A percentile compares a stretch with the other conserved stretches of the same genome.
These are phyloP conservation scores for Cyprinodon brontotheroides DNA, from an alignment of 2,113 vertebrate genomes.

Conservation along the genomic window DNA sequence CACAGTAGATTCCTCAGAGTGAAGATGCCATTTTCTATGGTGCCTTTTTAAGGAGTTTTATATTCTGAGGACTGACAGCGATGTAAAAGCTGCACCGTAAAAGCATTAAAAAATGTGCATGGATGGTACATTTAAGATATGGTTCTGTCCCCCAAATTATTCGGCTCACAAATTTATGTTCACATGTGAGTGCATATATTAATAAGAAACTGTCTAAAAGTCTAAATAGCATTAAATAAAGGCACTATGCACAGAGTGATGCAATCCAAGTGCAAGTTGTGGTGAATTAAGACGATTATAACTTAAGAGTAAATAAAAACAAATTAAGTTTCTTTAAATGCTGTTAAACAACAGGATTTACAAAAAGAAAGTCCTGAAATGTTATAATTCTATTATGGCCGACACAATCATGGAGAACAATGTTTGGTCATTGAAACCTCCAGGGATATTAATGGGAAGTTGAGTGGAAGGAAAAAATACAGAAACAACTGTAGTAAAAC, in stretches of 20 bases:
- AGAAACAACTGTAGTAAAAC: background rate
- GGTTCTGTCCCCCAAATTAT: constrained; percentile 19
- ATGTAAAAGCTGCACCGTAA: constrained; percentile 40
- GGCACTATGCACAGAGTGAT: background rate
- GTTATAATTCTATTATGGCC: background rate
- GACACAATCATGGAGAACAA: background rate
- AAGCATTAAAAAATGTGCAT: constrained; percentile 14
- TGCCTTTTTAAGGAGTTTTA: constrained; percentile 40
- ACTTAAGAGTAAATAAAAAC: background rate
- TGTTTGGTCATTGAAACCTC: background rate
- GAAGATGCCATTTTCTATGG: constrained; percentile 42
- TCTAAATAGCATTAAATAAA: background rate
- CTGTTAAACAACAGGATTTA: background rate
- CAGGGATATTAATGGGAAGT: background rate
- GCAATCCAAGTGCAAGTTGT: background rate
- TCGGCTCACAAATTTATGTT: background rate
- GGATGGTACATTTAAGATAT: constrained; percentile 51
- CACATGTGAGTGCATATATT: constrained; percentile 6
- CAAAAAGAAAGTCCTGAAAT: background rate
- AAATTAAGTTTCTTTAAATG: background rate
- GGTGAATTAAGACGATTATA: background rate
- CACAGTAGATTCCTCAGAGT: constrained; percentile 25
- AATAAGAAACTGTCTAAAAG: background rate
- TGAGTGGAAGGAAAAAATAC: background rate
- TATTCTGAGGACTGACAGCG: constrained; percentile 10